A percentile compares a stretch with the other conserved stretches of the same genome.
phyloP scores from a whole-genome alignment of 2,888 invertebrate species.

The Pterostichus niger region DNA sequence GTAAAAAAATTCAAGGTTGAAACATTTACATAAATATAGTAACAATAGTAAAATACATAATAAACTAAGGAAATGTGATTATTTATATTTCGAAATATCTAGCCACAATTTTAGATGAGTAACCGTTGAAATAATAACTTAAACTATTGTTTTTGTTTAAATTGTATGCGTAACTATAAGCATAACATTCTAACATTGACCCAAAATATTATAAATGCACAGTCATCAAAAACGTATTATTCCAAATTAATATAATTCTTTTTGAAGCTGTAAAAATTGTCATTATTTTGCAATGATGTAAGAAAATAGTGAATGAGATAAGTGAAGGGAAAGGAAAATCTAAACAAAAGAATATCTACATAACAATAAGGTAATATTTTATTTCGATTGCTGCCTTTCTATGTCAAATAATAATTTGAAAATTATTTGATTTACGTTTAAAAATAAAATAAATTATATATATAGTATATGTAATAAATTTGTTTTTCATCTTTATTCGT shows the following conservation, averaged over 20 bases:
- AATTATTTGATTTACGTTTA: too few species aligned
- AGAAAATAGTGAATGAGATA: not conserved
- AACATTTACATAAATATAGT: not conserved
- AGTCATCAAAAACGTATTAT: not conserved
- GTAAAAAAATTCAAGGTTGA: constrained; percentile 1
- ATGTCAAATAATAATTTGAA: too few species aligned
- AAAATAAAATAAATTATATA: too few species aligned
- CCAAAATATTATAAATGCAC: not conserved
- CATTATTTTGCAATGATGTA: not conserved
- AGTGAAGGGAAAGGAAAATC: too few species aligned
- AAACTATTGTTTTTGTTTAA: constrained; percentile 1
- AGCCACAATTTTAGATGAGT: not conserved
- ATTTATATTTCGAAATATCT: not conserved
- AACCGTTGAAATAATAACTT: constrained; percentile 15
- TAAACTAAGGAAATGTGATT: not conserved
- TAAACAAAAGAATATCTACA: too few species aligned
- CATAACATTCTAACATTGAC: constrained; percentile 4
- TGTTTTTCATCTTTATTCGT: too few species aligned
- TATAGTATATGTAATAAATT: too few species aligned
- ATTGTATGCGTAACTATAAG: not conserved
- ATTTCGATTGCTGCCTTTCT: too few species aligned
- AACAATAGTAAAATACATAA: not conserved
- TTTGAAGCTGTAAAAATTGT: too few species aligned
- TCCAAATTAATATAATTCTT: too few species aligned
- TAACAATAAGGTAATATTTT: too few species aligned